Base-by-base conservation (phyloP, 1,140 invertebrate species). In the Caerostris extrusa region DNA sequence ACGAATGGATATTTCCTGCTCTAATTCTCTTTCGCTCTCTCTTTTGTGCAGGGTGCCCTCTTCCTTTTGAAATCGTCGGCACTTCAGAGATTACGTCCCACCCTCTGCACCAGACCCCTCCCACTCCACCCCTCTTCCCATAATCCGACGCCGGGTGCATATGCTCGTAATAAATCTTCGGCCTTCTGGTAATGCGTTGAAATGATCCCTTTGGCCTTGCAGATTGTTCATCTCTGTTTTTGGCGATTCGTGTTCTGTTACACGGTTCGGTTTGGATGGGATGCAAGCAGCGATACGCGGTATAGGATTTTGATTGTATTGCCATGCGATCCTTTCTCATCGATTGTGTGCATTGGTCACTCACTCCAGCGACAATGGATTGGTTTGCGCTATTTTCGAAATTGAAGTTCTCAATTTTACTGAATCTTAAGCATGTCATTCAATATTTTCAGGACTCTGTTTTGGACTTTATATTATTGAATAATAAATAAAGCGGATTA, bases 121-220 rank as follows among this genome's bases (percentile, higher is more conserved):
- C 85, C 89, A 6, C 53, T 12, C 17, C 89, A 19, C 4, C n/a
- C 34, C 14, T 77, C 64, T 19, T 56, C 69, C 56, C 53, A 91
- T 91, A 69, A 77, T 82, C 58, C 58, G 71, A 77, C 71, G 67
- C 67, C 90, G 67, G 50, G 19, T 56, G 71, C 90, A 91, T 91
- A 91, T 91, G 69, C 67, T 82, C 17, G 19, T 82, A 81, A 91
- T 91, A 81, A 91, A 91, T 91, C 90, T 91, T 85, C 57, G 14
- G 5, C 60, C 69, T 34, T 91, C 58, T 17, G 67, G 61, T 91
- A 91, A 91, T 91, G 90, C 90, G 17, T 61, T 50, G 69, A 82
- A 91, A 91, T 91, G 90, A 91, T 91, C 77, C 71, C 53, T 58
- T 77, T 77, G 50, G 71, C 34, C 50, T 34, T 77, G 3, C 0